Conservation (phyloP, 2,797 vertebrate genomes). For the Cynodonichthys magdalenae region DNA sequence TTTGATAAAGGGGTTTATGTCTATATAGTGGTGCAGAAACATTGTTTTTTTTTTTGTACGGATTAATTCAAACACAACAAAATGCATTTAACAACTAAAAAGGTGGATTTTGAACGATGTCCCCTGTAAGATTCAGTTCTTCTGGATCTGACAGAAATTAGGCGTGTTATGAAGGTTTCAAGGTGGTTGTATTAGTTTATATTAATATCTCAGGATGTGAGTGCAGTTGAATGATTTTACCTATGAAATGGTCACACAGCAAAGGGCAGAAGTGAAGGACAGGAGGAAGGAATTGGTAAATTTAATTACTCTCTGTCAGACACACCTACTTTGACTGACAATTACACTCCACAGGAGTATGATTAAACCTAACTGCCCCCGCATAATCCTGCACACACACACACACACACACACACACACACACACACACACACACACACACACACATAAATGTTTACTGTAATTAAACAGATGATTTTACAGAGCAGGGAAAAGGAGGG, state of each 20-base stretch:
- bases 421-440: slow-evolving; percentile 44
- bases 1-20: too few relatives aligned
- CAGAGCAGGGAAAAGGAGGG: slow-evolving; percentile 28
- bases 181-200: neutral
- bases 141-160: neutral
- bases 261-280: slow-evolving; percentile 62
- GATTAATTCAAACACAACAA: too few relatives aligned
- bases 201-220: slow-evolving; percentile 4
- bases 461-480: slow-evolving; percentile 77
- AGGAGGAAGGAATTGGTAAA: slow-evolving; percentile 43
- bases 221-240: slow-evolving; percentile 13
- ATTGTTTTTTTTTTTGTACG: too few relatives aligned
- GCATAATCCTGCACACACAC: slow-evolving; percentile 49
- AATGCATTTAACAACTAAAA: too few relatives aligned
- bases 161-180: neutral
- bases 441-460: slow-evolving; percentile 51
- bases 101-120: too few relatives aligned
- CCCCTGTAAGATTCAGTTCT: too few relatives aligned
- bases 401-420: slow-evolving; percentile 41
- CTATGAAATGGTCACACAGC: slow-evolving; percentile 16
- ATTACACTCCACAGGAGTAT: slow-evolving; percentile 68
- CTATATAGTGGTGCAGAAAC: too few relatives aligned
- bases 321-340: slow-evolving; percentile 68
- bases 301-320: slow-evolving; percentile 61
- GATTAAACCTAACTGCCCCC: slow-evolving; percentile 62